These are phyloP conservation scores for Aramus guarauna DNA, from an alignment of 2,113 vertebrate species.

Conservation along the genomic window DNA sequence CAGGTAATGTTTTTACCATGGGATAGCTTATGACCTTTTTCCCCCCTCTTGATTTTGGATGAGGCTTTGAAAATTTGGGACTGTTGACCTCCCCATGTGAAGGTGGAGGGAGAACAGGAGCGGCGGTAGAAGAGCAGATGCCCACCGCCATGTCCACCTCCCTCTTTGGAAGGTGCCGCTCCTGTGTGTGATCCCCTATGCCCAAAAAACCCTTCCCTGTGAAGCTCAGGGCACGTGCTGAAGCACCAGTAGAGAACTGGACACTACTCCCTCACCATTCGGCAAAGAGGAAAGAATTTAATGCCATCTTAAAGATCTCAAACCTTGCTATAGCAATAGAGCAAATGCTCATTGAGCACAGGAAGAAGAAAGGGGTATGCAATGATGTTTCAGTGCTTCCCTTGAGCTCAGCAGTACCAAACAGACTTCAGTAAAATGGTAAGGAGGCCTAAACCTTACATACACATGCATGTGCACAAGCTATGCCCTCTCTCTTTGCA, in stretches of 20 bases:
- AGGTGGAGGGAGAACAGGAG: background rate
- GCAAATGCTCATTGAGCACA: background rate
- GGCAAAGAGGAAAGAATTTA: background rate
- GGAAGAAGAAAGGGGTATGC: background rate
- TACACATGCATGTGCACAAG: background rate
- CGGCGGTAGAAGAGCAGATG: accelerated
- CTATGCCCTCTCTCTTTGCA: background rate
- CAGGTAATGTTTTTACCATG: background rate
- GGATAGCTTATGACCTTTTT: background rate
- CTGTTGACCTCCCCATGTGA: accelerated
- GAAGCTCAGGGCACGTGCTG: background rate
- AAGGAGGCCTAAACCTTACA: background rate
- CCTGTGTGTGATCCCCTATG: background rate
- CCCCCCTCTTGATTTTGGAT: background rate
- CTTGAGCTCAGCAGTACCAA: background rate
- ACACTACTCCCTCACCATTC: background rate
- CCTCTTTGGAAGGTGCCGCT: background rate
- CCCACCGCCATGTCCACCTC: background rate
- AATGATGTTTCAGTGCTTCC: background rate
- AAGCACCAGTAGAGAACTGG: background rate
- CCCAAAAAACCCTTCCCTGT: background rate
- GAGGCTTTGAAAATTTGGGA: background rate
- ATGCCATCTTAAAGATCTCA: background rate
- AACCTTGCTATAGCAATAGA: background rate
- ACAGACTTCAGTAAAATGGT: background rate